Evolutionary conservation across 2,797 vertebrate species (phyloP).

Genomic region (Amphiprion clarkii): DNA sequence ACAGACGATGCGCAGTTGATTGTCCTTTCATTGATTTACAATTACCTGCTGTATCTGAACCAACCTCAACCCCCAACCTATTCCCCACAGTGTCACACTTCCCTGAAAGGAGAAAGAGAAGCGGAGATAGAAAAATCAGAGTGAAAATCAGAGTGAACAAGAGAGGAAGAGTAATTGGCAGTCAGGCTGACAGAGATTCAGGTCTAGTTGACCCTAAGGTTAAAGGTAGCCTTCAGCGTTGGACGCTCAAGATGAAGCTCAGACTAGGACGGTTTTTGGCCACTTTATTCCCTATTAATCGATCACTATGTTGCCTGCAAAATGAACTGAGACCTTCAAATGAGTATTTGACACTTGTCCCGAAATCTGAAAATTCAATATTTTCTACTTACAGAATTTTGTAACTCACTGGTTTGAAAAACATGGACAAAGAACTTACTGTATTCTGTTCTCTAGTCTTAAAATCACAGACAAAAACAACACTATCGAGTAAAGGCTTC

Average conservation of each 20-base stretch:
- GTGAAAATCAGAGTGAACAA: slow-evolving; percentile 3
- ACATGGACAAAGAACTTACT: too few relatives aligned
- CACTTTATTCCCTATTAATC: neutral
- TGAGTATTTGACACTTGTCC: too few relatives aligned
- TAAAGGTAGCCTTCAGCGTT: slow-evolving; percentile 19
- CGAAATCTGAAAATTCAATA: neutral
- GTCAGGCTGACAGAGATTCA: slow-evolving; percentile 10
- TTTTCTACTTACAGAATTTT: neutral
- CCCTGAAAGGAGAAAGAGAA: slow-evolving; percentile 3
- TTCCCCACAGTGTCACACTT: slow-evolving; percentile 10
- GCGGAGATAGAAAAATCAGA: neutral
- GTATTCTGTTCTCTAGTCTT: too few relatives aligned
- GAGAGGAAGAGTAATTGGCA: neutral
- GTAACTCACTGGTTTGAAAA: too few relatives aligned
- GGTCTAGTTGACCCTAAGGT: slow-evolving; percentile 21
- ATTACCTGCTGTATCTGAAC: slow-evolving; percentile 41
- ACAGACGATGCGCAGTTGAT: slow-evolving; percentile 36
- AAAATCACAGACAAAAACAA: too few relatives aligned
- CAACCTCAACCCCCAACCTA: slow-evolving; percentile 1
- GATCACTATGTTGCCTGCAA: neutral
- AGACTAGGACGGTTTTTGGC: neutral
- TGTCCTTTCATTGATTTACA: slow-evolving; percentile 64
- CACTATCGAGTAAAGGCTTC: neutral
- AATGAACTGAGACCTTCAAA: too few relatives aligned
- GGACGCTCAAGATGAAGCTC: slow-evolving; percentile 7